These are phyloP conservation scores for Chionomys nivalis DNA, from an alignment of 2,113 vertebrate genomes.

Conservation along the genomic window DNA sequence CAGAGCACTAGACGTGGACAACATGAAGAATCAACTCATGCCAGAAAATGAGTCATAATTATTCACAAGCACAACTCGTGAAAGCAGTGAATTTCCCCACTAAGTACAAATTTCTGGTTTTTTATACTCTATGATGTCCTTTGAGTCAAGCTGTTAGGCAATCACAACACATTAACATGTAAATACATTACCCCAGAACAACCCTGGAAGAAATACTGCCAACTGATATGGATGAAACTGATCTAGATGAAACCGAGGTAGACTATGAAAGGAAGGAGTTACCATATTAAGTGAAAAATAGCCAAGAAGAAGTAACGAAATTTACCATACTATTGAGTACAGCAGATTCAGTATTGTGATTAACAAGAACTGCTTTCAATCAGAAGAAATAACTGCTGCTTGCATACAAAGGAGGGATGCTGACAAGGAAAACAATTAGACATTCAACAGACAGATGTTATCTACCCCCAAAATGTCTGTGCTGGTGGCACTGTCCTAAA, in stretches of 20 bases:
- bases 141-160: not conserved
- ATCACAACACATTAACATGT: constrained; percentile 17
- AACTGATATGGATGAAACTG: not conserved
- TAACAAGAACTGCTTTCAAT: not conserved
- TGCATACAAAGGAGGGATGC: not conserved
- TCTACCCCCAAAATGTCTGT: not conserved
- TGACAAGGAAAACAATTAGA: not conserved
- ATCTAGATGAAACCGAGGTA: not conserved
- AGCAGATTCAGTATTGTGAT: not conserved
- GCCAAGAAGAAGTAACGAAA: constrained; percentile 8
- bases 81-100: constrained; percentile 43
- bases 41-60: not conserved
- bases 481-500: not conserved
- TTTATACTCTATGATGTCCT: not conserved
- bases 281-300: constrained; percentile 24
- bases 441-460: not conserved
- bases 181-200: not conserved
- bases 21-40: not conserved
- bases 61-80: not conserved
- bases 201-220: not conserved
- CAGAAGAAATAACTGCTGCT: not conserved
- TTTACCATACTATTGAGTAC: not conserved
- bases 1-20: not conserved
- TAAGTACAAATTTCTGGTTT: constrained; percentile 50
- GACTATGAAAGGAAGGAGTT: not conserved